A percentile compares a stretch with the other conserved stretches of the same genome.
phyloP scores from a whole-genome alignment of 1,140 invertebrate genomes.

The Drosophila truncata region DNA sequence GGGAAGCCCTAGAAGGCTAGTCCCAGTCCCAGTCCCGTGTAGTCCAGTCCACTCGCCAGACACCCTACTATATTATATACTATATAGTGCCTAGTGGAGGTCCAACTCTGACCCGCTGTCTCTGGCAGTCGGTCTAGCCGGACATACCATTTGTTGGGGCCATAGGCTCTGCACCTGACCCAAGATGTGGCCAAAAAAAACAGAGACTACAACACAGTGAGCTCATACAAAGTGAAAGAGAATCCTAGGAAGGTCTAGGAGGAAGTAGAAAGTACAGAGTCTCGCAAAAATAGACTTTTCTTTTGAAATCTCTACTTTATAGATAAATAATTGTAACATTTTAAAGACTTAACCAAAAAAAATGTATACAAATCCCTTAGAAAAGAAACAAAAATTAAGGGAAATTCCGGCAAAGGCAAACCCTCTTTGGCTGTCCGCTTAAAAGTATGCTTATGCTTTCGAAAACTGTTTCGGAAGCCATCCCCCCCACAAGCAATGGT shows the following conservation, averaged over 20 bases:
- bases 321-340: no score
- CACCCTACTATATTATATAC: slow-evolving; percentile 24
- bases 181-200: slow-evolving; percentile 8
- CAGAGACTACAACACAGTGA: slow-evolving; percentile 42
- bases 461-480: slow-evolving; percentile 10
- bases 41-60: background rate
- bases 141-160: slow-evolving; percentile 17
- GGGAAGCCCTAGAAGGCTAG: slow-evolving; percentile 65
- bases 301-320: no score
- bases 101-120: slow-evolving; percentile 37
- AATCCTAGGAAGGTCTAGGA: background rate
- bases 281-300: no score
- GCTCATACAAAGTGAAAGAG: slow-evolving; percentile 56
- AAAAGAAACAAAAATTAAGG: background rate
- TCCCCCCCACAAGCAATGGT: slow-evolving; percentile 13
- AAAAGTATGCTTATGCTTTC: slow-evolving; percentile 19
- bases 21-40: slow-evolving; percentile 7
- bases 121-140: slow-evolving; percentile 41
- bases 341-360: background rate
- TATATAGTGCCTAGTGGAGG: background rate
- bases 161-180: slow-evolving; percentile 43
- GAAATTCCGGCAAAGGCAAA: slow-evolving; percentile 1
- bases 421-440: slow-evolving; percentile 1
- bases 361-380: background rate
- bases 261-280: no score